Conservation (phyloP, 2,113 vertebrate genomes). For the Vulpes vulpes region DNA sequence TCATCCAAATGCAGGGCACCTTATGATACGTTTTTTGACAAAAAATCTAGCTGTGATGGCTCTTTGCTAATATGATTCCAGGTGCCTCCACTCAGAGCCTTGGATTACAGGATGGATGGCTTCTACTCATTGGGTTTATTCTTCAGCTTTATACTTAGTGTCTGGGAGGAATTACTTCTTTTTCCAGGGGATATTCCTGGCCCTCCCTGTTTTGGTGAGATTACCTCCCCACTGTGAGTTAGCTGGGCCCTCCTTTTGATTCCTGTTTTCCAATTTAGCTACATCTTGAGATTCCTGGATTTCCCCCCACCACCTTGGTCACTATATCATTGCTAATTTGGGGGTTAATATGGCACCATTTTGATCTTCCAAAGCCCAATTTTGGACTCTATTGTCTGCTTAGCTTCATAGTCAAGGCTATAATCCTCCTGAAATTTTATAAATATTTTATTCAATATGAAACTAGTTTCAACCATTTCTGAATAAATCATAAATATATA, state of each 20-base stretch:
- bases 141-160: not conserved
- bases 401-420: not conserved
- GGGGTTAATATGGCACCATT: not conserved
- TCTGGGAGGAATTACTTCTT: not conserved
- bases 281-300: not conserved
- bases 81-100: not conserved
- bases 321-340: not conserved
- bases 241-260: rapidly evolving
- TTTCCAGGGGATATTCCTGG: not conserved
- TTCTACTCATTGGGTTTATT: not conserved
- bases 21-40: not conserved
- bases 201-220: not conserved
- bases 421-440: not conserved
- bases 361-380: not conserved
- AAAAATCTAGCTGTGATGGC: not conserved
- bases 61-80: not conserved
- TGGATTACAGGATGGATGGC: not conserved
- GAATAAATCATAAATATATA: not conserved
- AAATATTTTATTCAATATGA: not conserved
- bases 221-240: not conserved
- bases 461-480: not conserved
- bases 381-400: not conserved
- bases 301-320: rapidly evolving
- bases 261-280: not conserved
- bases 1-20: not conserved